Conservation (phyloP, 2,113 vertebrate species). For the Cheirogaleus medius region DNA sequence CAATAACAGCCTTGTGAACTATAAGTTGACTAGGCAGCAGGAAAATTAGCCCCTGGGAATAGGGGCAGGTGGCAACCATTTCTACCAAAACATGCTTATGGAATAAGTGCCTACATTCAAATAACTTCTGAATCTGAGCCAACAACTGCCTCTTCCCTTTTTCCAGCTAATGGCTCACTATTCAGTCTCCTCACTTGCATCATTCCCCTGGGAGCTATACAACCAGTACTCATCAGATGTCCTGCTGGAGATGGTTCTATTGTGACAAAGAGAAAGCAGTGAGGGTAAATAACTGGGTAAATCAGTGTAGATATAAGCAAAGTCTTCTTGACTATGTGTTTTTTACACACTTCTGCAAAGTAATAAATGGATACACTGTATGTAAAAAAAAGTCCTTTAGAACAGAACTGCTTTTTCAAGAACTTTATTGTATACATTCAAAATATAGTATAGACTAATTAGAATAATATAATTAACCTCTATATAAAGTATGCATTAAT, state of each 20-base stretch:
- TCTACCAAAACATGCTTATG: slow-evolving; percentile 9
- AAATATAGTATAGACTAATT: neutral
- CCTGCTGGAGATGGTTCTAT: neutral
- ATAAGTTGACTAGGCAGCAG: slow-evolving; percentile 37
- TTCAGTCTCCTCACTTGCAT: slow-evolving; percentile 58
- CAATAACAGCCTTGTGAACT: slow-evolving; percentile 59
- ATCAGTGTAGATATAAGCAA: neutral
- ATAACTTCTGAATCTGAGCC: slow-evolving; percentile 54
- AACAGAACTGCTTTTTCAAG: neutral
- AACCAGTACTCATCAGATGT: slow-evolving; percentile 46
- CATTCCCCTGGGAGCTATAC: neutral
- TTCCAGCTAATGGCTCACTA: slow-evolving; percentile 24
- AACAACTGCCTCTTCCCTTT: neutral
- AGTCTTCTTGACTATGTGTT: neutral
- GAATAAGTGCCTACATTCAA: slow-evolving; percentile 32
- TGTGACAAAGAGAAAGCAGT: neutral
- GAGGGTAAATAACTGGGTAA: neutral
- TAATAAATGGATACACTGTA: neutral
- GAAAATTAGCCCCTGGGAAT: slow-evolving; percentile 44
- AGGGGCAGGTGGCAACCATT: slow-evolving; percentile 63
- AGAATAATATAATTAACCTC: neutral
- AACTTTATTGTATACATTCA: neutral
- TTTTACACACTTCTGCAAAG: neutral
- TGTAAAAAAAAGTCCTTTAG: neutral
- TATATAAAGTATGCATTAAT: neutral